Base-by-base conservation (phyloP, 2,888 invertebrate genomes). In the Amphipyra tragopoginis region DNA sequence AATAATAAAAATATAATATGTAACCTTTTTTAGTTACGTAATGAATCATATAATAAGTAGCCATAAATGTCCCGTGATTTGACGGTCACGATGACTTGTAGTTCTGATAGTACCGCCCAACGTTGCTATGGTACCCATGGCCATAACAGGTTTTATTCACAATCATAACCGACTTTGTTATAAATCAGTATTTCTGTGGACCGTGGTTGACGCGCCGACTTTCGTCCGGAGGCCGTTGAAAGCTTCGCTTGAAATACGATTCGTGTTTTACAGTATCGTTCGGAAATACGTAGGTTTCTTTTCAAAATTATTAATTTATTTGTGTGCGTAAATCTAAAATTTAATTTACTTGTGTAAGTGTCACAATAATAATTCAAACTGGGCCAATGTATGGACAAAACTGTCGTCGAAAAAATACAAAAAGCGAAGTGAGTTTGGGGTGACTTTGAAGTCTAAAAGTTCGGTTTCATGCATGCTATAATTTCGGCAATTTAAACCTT, bases 371-470 rank as follows among this genome's bases (percentile, higher is more conserved):
- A 49, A 75, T 82, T 83, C 89, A 95, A 95, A 88, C 96, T 96
- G 96, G 96, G 96, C 89, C 96, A 96, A 93, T 96, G 96, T 88
- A 95, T 96, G 90, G 95, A 96, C 90, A 95, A 96, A 89, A 88
- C 93, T 72, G 90, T 95, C 81, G 90, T 90, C 77, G 94, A 86
- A 85, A 93, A 92, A 85, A 86, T 91, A 71, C 82, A 89, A 70
- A 79, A 83, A 69, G 80, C 83, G 72, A 85, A 90, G 93, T 93
- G 86, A 93, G 93, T 93, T 79, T 64, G 13, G 36, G 15, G 14
- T 29, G 14, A 42, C 38, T 45, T 63, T 52, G 56, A 48, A 65
- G 42, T n/a, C 34, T 38, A 0, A 10, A 51, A 9, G 6, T 14
- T 43, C 8, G 36, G 42, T 10, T 40, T 34, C 44, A 33, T 33